phyloP scores from a whole-genome alignment of 1,140 invertebrate species.

The Aplysia californica region DNA sequence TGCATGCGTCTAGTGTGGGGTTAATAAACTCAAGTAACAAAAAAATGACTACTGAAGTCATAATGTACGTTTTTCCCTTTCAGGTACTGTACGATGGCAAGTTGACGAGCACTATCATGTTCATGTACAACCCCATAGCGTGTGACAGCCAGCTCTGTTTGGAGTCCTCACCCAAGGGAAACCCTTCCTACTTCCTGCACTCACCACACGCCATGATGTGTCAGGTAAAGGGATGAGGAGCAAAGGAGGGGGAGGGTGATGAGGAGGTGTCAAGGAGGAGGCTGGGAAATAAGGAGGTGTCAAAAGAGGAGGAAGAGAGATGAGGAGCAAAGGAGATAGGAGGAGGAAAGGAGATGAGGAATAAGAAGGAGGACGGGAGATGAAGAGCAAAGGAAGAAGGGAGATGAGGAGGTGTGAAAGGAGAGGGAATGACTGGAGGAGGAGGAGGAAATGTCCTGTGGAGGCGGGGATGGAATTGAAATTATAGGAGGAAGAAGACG shows the following conservation, averaged over 20 bases:
- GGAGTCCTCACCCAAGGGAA: slow-evolving; percentile 94
- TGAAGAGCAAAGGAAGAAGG: no score
- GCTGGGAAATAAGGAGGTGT: no score
- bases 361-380: background rate
- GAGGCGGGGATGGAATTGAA: background rate
- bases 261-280: no score
- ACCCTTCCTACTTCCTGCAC: slow-evolving; percentile 97
- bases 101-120: slow-evolving; percentile 94
- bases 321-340: background rate
- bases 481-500: background rate
- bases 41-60: no score
- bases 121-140: slow-evolving; percentile 99
- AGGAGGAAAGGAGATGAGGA: background rate
- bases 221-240: no score
- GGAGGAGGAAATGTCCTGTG: no score
- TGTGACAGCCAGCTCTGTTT: slow-evolving; percentile 96
- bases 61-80: slow-evolving; percentile 46
- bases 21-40: no score
- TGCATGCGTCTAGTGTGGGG: no score
- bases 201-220: slow-evolving; percentile 98
- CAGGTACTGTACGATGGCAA: slow-evolving; percentile 99
- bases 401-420: background rate
- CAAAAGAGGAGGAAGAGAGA: background rate
- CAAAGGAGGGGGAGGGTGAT: no score
- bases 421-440: background rate